Conservation (phyloP, 2,113 vertebrate species). For the Hassar affinis region DNA sequence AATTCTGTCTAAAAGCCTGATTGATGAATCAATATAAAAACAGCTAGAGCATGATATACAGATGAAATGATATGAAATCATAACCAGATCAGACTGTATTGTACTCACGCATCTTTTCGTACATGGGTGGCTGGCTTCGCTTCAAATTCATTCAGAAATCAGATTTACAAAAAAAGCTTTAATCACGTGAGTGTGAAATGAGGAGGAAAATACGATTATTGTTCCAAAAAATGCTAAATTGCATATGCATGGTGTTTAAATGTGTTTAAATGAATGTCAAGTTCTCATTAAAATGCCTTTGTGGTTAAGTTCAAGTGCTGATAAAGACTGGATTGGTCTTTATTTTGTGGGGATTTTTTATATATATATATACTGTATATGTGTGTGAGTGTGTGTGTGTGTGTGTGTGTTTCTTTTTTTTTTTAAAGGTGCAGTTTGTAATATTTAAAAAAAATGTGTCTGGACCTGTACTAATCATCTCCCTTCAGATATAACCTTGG, state of each 20-base stretch:
- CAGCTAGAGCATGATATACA: conserved; percentile 24
- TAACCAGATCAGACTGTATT: background rate
- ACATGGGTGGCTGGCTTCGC: background rate
- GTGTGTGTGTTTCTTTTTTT: background rate
- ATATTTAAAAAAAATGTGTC: background rate
- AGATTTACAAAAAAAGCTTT: conserved; percentile 4
- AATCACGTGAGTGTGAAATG: background rate
- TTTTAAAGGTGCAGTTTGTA: conserved; percentile 11
- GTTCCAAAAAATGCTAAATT: background rate
- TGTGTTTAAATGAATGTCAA: background rate
- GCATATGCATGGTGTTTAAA: background rate
- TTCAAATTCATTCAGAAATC: background rate
- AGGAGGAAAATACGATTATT: background rate
- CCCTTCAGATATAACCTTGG: background rate
- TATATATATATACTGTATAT: no score
- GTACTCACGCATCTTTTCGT: conserved; percentile 4
- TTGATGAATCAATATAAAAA: conserved; percentile 9
- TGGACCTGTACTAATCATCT: background rate
- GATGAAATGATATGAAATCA: background rate
- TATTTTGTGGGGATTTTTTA: background rate
- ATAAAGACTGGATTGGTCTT: background rate
- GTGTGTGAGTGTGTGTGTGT: no score
- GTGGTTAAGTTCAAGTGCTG: background rate
- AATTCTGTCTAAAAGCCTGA: background rate
- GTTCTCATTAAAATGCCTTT: background rate